phyloP scores from a whole-genome alignment of 2,888 invertebrate species.

The Quadroppia sp. region DNA sequence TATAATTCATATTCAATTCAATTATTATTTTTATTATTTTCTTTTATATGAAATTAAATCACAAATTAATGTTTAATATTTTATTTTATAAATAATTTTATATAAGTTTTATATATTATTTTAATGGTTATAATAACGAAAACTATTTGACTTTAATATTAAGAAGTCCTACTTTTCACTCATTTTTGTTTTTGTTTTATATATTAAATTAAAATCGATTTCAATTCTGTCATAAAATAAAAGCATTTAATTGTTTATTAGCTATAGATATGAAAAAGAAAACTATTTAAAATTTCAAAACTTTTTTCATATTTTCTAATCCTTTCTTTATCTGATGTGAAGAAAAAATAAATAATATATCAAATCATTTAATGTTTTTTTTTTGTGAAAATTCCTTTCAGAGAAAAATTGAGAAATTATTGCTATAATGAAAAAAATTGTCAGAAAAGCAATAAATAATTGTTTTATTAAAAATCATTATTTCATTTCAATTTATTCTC shows the following conservation, averaged over 20 bases:
- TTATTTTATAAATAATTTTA: neutral
- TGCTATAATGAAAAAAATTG: neutral
- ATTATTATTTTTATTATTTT: conserved; percentile 1
- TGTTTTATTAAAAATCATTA: neutral
- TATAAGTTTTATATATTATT: neutral
- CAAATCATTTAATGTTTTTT: neutral
- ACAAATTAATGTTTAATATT: neutral
- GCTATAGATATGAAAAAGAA: neutral
- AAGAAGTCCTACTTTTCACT: neutral
- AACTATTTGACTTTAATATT: neutral
- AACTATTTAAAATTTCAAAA: neutral
- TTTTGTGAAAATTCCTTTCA: neutral
- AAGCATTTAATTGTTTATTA: conserved; percentile 24
- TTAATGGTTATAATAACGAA: too few relatives aligned
- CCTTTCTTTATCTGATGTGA: neutral
- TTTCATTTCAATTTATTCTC: neutral
- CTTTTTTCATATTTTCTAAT: neutral
- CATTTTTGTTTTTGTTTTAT: neutral
- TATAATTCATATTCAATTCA: neutral
- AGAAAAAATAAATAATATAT: neutral
- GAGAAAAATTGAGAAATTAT: neutral
- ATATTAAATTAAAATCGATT: neutral
- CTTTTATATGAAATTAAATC: conserved; percentile 7
- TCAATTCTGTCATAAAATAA: neutral
- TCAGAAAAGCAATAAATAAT: too few relatives aligned